These are phyloP conservation scores for Crotalus viridis DNA, from an alignment of 2,113 vertebrate genomes.

Conservation along the genomic window DNA sequence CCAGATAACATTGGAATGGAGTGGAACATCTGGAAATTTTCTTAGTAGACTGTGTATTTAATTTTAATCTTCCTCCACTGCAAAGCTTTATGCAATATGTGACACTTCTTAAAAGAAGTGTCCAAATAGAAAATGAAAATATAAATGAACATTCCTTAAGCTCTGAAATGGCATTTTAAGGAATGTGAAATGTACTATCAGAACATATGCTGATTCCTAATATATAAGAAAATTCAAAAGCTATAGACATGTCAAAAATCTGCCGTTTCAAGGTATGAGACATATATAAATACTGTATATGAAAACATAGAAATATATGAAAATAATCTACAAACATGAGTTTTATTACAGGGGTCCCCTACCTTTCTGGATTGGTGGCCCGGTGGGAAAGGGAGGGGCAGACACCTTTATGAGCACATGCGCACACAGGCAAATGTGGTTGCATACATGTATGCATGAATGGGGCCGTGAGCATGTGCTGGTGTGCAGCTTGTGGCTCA, in stretches of 20 bases:
- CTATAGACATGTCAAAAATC: background rate
- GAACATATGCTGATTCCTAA: background rate
- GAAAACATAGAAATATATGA: background rate
- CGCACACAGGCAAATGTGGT: no score
- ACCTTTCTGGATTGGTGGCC: no score
- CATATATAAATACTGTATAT: background rate
- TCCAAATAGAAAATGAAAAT: background rate
- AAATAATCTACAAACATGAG: background rate
- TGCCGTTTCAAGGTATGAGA: background rate
- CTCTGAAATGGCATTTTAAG: background rate
- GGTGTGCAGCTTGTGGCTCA: no score
- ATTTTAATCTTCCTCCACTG: background rate
- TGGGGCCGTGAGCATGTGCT: no score
- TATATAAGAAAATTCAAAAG: background rate
- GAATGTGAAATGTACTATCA: background rate
- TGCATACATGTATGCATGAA: no score
- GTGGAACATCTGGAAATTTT: background rate
- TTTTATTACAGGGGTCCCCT: background rate
- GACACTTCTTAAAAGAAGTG: background rate
- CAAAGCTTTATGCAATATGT: background rate
- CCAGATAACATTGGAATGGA: background rate
- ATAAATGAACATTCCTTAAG: background rate
- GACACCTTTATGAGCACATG: no score
- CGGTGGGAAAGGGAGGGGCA: no score
- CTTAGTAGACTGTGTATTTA: background rate